Conservation (phyloP, 1,140 invertebrate species). For the Polypedilum pembai region DNA sequence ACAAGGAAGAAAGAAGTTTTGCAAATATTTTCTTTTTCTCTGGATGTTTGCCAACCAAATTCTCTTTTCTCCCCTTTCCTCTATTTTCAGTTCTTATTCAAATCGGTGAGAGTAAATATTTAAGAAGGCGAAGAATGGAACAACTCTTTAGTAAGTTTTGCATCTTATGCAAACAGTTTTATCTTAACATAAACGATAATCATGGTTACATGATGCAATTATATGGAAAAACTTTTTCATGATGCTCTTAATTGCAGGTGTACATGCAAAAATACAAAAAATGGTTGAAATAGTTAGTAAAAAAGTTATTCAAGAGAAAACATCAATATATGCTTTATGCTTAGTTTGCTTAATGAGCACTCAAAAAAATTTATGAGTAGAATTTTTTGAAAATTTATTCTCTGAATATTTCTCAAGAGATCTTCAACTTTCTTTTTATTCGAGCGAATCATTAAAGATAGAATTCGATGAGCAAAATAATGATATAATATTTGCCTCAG, state of each 20-base stretch:
- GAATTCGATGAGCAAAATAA: too few relatives aligned
- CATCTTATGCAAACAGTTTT: conserved; percentile 8
- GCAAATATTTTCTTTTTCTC: background rate
- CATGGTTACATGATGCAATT: conserved; percentile 4
- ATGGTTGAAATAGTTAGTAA: background rate
- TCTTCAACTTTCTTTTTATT: too few relatives aligned
- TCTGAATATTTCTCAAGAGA: too few relatives aligned
- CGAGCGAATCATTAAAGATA: too few relatives aligned
- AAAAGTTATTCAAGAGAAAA: background rate
- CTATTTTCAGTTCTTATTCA: background rate
- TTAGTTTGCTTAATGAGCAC: conserved; percentile 11
- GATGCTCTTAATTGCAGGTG: conserved; percentile 10
- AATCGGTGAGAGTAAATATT: conserved; percentile 18
- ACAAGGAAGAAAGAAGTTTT: background rate
- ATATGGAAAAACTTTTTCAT: background rate
- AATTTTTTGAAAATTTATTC: background rate
- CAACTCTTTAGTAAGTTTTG: background rate
- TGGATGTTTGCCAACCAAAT: background rate
- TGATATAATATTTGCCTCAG: too few relatives aligned
- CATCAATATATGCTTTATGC: background rate
- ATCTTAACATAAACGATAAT: conserved; percentile 14
- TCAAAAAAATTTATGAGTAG: too few relatives aligned
- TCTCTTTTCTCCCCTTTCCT: background rate
- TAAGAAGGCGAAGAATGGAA: background rate
- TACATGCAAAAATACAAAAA: background rate